phyloP scores from a whole-genome alignment of 2,797 vertebrate species.

The Odontamblyopus lacepedii region DNA sequence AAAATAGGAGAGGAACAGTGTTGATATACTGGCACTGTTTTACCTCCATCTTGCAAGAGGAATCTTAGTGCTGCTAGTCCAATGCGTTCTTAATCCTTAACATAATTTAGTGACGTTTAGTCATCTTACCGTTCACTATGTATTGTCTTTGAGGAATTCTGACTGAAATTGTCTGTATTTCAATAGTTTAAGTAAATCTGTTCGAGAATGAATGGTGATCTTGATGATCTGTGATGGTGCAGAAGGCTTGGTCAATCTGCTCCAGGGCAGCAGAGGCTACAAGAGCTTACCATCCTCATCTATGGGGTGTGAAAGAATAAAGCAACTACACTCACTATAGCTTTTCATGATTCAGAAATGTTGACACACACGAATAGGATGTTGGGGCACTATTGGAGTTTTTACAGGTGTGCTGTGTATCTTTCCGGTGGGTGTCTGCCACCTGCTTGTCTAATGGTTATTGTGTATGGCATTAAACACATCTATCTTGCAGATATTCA shows the following conservation, averaged over 20 bases:
- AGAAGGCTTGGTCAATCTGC: neutral
- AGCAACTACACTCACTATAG: neutral
- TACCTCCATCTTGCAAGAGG: conserved; percentile 3
- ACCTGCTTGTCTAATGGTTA: too few relatives aligned
- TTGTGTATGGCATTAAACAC: too few relatives aligned
- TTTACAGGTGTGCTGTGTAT: too few relatives aligned
- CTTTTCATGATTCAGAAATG: neutral
- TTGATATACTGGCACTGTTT: conserved; percentile 2
- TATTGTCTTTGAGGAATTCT: neutral
- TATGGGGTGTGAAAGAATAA: neutral
- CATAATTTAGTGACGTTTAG: conserved; percentile 1
- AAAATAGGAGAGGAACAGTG: neutral
- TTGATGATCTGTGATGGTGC: too few relatives aligned
- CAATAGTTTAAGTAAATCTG: neutral
- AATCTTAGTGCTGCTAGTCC: neutral
- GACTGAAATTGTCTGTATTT: neutral
- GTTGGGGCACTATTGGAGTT: neutral
- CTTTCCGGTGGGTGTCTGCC: too few relatives aligned
- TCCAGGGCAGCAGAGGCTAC: neutral
- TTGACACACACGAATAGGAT: neutral
- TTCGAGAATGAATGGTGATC: too few relatives aligned
- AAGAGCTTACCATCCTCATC: neutral
- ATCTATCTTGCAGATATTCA: too few relatives aligned
- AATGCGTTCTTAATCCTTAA: conserved; percentile 1
- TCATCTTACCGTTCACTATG: neutral